phyloP scores from a whole-genome alignment of 2,888 invertebrate species.

The Agriopis marginaria region DNA sequence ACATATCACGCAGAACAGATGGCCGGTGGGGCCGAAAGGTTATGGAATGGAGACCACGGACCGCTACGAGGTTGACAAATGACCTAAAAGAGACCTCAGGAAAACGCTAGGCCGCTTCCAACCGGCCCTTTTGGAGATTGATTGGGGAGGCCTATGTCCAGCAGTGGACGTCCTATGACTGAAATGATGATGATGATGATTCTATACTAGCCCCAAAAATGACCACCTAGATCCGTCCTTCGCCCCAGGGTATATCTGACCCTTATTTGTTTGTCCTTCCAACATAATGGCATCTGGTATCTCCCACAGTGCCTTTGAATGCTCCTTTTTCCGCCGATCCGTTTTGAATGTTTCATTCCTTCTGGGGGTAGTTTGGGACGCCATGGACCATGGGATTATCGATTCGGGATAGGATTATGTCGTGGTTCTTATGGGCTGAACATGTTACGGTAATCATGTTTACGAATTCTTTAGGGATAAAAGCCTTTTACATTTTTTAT shows the following conservation, averaged over 20 bases:
- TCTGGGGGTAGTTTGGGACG: slow-evolving; percentile 35
- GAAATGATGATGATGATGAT: too few relatives aligned
- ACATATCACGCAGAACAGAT: too few relatives aligned
- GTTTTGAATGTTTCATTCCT: slow-evolving; percentile 62
- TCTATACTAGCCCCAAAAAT: not conserved
- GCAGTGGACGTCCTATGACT: too few relatives aligned
- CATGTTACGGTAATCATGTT: slow-evolving; percentile 19
- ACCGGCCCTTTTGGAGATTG: too few relatives aligned
- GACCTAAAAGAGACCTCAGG: too few relatives aligned
- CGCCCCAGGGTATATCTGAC: slow-evolving; percentile 50
- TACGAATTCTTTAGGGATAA: slow-evolving; percentile 20
- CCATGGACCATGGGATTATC: slow-evolving; percentile 24
- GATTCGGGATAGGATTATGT: slow-evolving; percentile 25
- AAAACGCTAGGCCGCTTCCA: too few relatives aligned
- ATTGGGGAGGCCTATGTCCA: too few relatives aligned
- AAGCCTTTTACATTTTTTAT: slow-evolving; percentile 13
- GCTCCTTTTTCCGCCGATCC: slow-evolving; percentile 58
- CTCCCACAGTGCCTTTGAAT: slow-evolving; percentile 58
- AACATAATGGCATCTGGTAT: slow-evolving; percentile 57
- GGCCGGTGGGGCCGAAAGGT: too few relatives aligned
- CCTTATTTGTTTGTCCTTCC: slow-evolving; percentile 62
- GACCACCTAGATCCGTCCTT: slow-evolving; percentile 7
- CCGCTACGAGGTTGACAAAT: too few relatives aligned
- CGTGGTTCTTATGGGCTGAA: slow-evolving; percentile 16
- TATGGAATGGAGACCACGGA: too few relatives aligned